These are phyloP conservation scores for Caenorhabditis briggsae DNA, from an alignment of 1,140 invertebrate species.

Conservation along the genomic window DNA sequence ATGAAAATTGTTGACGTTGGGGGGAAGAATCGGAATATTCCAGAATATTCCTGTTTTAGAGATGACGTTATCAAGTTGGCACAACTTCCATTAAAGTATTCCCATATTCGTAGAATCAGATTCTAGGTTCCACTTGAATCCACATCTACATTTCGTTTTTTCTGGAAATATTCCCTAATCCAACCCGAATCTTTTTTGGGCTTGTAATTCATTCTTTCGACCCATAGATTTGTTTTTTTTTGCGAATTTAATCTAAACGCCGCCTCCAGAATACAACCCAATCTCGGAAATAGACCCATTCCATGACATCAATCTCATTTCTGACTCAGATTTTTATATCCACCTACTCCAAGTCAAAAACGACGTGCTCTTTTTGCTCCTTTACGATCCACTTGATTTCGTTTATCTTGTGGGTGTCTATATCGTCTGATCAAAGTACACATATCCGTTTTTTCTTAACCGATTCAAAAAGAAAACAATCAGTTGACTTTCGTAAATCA, in stretches of 20 bases:
- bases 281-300: too few relatives aligned
- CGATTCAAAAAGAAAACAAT: not conserved
- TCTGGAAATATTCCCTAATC: too few relatives aligned
- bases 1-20: conserved; percentile 1
- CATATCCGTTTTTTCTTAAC: not conserved
- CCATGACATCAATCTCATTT: not conserved
- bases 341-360: conserved; percentile 6
- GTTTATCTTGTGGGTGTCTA: conserved; percentile 34
- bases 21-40: not conserved
- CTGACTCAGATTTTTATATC: not conserved
- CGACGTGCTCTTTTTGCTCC: too few relatives aligned
- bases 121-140: too few relatives aligned
- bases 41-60: conserved; percentile 7
- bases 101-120: too few relatives aligned
- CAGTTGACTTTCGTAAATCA: not conserved
- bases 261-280: too few relatives aligned
- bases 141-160: too few relatives aligned
- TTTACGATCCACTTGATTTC: conserved; percentile 24
- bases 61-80: not conserved
- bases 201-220: too few relatives aligned
- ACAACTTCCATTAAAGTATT: too few relatives aligned
- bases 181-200: not conserved
- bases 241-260: too few relatives aligned
- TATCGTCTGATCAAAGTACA: conserved; percentile 15
- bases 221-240: too few relatives aligned